phyloP scores from a whole-genome alignment of 2,888 invertebrate genomes.

The Drosophila putrida region DNA sequence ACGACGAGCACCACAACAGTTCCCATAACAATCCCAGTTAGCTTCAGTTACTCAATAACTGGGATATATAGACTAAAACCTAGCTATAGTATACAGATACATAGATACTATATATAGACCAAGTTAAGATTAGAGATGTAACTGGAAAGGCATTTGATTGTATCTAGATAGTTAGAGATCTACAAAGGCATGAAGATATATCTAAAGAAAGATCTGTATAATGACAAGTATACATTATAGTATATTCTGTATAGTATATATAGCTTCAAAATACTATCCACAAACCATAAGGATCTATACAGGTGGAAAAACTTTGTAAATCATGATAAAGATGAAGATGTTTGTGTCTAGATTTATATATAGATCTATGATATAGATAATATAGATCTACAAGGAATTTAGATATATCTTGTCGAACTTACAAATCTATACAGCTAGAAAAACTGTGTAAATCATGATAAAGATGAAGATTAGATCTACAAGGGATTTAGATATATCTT shows the following conservation, averaged over 20 bases:
- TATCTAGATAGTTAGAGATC: slow-evolving; percentile 1
- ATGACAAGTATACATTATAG: too few species aligned
- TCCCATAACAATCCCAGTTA: slow-evolving; percentile 60
- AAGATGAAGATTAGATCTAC: too few species aligned
- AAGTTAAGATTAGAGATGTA: not conserved
- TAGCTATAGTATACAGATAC: slow-evolving; percentile 4
- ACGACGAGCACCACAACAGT: slow-evolving; percentile 35
- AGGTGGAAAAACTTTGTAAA: not conserved
- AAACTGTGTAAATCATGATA: too few species aligned
- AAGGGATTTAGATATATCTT: too few species aligned
- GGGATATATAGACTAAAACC: slow-evolving; percentile 16
- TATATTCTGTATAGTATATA: too few species aligned
- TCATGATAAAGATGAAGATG: not conserved
- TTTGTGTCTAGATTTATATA: too few species aligned
- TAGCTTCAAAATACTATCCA: too few species aligned
- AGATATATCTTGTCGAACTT: not conserved
- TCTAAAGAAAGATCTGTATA: not conserved
- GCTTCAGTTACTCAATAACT: not conserved
- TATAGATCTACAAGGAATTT: not conserved
- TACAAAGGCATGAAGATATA: not conserved
- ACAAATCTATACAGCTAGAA: too few species aligned
- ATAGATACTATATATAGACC: slow-evolving; percentile 6
- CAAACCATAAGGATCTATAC: not conserved
- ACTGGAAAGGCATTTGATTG: slow-evolving; percentile 1
- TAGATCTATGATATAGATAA: too few species aligned